Evolutionary conservation across 2,113 vertebrate genomes (phyloP).

Genomic region (Microcebus ravelobensis): DNA sequence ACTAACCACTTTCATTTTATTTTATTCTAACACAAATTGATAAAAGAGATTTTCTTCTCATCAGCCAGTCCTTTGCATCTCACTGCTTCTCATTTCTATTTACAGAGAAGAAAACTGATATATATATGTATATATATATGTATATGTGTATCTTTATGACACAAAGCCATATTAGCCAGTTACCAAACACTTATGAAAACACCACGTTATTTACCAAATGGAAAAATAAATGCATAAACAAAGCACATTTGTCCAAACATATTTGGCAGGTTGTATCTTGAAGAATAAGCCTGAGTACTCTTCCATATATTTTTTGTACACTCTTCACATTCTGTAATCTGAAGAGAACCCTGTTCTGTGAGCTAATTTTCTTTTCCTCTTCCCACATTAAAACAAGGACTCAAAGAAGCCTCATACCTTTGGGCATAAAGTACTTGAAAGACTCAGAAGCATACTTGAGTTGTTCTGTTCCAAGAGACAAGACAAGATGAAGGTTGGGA

Average conservation of each 20-base stretch:
- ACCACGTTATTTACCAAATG: not conserved
- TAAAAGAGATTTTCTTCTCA: not conserved
- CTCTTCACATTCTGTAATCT: not conserved
- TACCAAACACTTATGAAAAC: not conserved
- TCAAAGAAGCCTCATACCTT: not conserved
- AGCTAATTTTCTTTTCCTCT: not conserved
- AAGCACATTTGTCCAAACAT: not conserved
- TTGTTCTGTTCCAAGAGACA: not conserved
- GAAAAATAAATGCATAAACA: not conserved
- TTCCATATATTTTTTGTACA: not conserved
- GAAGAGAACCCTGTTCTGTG: not conserved
- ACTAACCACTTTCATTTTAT: not conserved
- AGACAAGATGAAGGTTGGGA: not conserved
- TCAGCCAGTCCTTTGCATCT: not conserved
- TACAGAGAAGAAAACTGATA: not conserved
- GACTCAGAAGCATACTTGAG: not conserved
- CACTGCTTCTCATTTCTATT: not conserved
- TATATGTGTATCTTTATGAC: not conserved
- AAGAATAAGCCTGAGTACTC: not conserved
- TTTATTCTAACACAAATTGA: not conserved
- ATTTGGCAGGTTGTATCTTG: not conserved
- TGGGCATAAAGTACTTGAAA: not conserved
- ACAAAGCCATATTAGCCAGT: not conserved
- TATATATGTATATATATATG: no score
- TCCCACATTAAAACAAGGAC: not conserved